Evolutionary conservation across 92 coral and sea anemone genomes (phyloP).

Genomic region (Parazoanthus swiftii): DNA sequence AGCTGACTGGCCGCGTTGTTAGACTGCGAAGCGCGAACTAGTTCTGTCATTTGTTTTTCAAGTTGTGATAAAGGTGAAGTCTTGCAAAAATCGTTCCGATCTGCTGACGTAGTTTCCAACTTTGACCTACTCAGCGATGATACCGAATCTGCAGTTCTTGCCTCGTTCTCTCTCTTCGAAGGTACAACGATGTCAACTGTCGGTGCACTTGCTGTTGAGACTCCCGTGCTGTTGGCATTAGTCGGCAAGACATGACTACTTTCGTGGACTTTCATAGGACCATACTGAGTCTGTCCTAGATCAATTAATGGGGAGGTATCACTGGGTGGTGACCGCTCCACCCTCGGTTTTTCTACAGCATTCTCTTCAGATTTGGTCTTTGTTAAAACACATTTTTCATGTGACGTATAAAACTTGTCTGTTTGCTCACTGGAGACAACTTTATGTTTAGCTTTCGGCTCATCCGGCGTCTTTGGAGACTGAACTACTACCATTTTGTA

Average conservation of each 20-base stretch:
- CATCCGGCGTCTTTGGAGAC: background rate
- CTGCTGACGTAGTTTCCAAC: background rate
- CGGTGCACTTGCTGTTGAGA: background rate
- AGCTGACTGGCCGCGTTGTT: background rate
- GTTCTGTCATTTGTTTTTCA: constrained; percentile 34
- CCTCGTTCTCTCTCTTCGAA: background rate
- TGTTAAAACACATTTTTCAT: background rate
- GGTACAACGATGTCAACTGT: background rate
- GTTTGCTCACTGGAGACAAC: constrained; percentile 11
- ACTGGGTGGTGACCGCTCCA: background rate
- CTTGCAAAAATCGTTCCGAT: background rate
- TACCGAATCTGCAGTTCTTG: background rate
- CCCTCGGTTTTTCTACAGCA: background rate
- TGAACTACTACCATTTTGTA: constrained; percentile 34
- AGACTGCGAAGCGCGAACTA: background rate
- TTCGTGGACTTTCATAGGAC: background rate
- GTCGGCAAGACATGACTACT: background rate
- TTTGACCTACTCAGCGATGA: background rate
- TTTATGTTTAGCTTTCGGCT: background rate
- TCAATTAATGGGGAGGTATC: constrained; percentile 1
- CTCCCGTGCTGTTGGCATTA: background rate
- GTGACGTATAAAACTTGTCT: background rate
- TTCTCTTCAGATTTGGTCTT: background rate
- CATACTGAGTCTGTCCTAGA: constrained; percentile 29
- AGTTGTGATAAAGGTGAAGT: constrained; percentile 27